Base-by-base conservation (phyloP, 2,113 vertebrate genomes). In the Neolamprologus modestus region DNA sequence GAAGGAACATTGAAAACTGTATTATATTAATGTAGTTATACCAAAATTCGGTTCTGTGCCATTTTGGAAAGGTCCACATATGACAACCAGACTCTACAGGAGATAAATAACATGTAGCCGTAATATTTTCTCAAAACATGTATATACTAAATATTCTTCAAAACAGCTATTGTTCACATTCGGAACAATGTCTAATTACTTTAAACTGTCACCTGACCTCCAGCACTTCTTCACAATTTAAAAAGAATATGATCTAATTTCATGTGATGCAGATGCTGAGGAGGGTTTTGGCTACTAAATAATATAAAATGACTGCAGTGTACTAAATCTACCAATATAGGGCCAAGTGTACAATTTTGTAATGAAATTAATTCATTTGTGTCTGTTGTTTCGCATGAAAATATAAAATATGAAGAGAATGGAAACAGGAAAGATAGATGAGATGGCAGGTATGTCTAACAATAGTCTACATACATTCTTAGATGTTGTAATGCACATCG, bases 231-330 rank as follows among this genome's bases (percentile, higher is more conserved):
- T 54, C 52, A 54, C 5, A 54, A 54, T 54, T 54, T 54, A 54
- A 54, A 54, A 54, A 21, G 52, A 54, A 54, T 21, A 54, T 2
- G 10, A 54, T 21, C 9, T 54, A 54, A 21, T 54, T 54, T 54
- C n/a, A 54, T 6, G 52, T 54, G 52, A 54, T 21, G 52, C 52
- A 54, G 52, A 11, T 54, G n/a, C 52, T 21, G 52, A 87, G 59
- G 59, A 90, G 71, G 42, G 82, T 26, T 79, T 79, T 85, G 57
- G 88, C 91, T 82, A 76, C 90, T 92, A 86, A 91, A 94, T 93
- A 87, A 53, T 53, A 95, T 92, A 87, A 93, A 90, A 83, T 47
- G 57, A 87, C 92, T 93, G 89, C 89, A 80, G 31, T 71, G 71
- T 82, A 85, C 71, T 76, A 81, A 89, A 78, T 71, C 85, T 84